phyloP scores from a whole-genome alignment of 2,113 vertebrate genomes.

The Coregonus clupeaformis region DNA sequence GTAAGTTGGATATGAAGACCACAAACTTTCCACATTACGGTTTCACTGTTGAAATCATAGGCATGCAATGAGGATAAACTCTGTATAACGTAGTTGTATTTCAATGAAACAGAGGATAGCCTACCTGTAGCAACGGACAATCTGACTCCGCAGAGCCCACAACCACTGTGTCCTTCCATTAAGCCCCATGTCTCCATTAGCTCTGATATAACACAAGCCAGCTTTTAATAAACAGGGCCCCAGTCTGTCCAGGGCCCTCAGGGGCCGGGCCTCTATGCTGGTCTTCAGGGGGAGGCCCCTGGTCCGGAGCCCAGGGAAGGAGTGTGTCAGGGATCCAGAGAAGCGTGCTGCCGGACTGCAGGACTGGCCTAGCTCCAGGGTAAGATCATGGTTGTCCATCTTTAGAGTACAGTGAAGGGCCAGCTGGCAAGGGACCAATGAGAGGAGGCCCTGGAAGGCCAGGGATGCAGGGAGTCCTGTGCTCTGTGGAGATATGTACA shows the following conservation, averaged over 20 bases:
- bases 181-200: conserved; percentile 43
- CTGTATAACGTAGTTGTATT: too few relatives aligned
- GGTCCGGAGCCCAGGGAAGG: conserved; percentile 57
- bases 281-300: conserved; percentile 69
- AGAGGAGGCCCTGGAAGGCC: conserved; percentile 61
- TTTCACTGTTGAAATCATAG: too few relatives aligned
- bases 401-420: conserved; percentile 62
- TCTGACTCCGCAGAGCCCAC: conserved; percentile 66
- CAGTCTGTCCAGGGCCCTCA: conserved; percentile 39
- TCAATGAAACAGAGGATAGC: not conserved
- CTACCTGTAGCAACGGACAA: conserved; percentile 70
- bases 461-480: conserved; percentile 62
- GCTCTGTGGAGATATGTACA: conserved; percentile 49
- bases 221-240: conserved; percentile 64
- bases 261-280: conserved; percentile 51
- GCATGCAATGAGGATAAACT: too few relatives aligned
- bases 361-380: conserved; percentile 64
- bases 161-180: conserved; percentile 61
- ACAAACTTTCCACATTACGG: too few relatives aligned
- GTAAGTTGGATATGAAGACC: too few relatives aligned
- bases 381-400: conserved; percentile 58
- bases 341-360: conserved; percentile 58
- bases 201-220: conserved; percentile 71
- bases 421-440: conserved; percentile 45
- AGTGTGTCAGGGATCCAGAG: conserved; percentile 70